Evolutionary conservation across 1,140 invertebrate species (phyloP).

Genomic region (Drosophila kepulauana): DNA sequence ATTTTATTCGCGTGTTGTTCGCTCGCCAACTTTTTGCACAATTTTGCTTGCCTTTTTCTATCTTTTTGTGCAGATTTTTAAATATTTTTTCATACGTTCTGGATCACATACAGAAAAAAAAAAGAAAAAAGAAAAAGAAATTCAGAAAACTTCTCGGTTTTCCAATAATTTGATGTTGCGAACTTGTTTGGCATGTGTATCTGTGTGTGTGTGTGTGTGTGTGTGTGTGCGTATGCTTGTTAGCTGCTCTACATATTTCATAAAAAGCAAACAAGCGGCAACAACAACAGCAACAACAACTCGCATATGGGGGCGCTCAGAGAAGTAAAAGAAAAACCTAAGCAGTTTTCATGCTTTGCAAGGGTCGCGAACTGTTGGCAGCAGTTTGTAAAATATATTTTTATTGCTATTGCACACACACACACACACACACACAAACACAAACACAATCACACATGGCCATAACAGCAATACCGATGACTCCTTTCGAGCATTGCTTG

Average conservation of each 20-base stretch:
- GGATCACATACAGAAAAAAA: slow-evolving; percentile 19
- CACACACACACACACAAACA: slow-evolving; percentile 24
- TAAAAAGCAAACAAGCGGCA: slow-evolving; percentile 61
- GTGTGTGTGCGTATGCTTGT: slow-evolving; percentile 47
- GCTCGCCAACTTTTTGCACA: slow-evolving; percentile 66
- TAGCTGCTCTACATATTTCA: slow-evolving; percentile 77
- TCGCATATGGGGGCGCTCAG: slow-evolving; percentile 12
- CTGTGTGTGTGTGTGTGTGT: slow-evolving; percentile 28
- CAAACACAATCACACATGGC: slow-evolving; percentile 16
- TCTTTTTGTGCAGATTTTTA: slow-evolving; percentile 52
- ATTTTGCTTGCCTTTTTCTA: slow-evolving; percentile 21
- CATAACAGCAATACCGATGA: slow-evolving; percentile 49
- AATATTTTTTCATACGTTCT: slow-evolving; percentile 66
- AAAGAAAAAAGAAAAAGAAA: slow-evolving; percentile 19
- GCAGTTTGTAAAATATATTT: slow-evolving; percentile 83
- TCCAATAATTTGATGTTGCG: slow-evolving; percentile 82
- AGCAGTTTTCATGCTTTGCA: slow-evolving; percentile 64
- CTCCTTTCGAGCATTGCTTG: slow-evolving; percentile 53
- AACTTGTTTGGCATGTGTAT: slow-evolving; percentile 72
- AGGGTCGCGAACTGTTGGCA: slow-evolving; percentile 63
- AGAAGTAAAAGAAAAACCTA: slow-evolving; percentile 63
- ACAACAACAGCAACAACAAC: slow-evolving; percentile 40
- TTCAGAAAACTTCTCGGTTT: slow-evolving; percentile 72
- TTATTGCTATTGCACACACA: slow-evolving; percentile 76
- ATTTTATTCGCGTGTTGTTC: slow-evolving; percentile 79